A percentile compares a stretch with the other conserved stretches of the same genome.
phyloP scores from a whole-genome alignment of 2,113 vertebrate species.

The Chroicocephalus ridibundus region DNA sequence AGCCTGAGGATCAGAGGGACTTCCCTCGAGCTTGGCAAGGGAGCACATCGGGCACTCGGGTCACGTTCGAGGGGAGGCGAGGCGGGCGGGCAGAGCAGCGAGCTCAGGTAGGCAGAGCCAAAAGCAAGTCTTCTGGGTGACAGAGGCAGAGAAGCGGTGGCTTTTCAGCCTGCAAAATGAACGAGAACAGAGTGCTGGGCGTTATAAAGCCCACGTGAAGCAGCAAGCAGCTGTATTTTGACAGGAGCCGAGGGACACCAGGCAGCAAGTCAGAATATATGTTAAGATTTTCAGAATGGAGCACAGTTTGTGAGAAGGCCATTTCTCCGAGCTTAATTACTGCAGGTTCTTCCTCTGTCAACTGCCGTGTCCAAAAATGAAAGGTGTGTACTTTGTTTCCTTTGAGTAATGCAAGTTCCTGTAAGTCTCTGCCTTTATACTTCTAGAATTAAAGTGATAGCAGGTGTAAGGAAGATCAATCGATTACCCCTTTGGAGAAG shows the following conservation, averaged over 20 bases:
- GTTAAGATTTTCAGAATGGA: neutral
- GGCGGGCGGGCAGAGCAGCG: neutral
- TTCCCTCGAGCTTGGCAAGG: neutral
- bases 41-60: neutral
- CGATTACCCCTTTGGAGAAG: neutral
- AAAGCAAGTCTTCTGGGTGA: neutral
- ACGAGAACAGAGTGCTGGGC: neutral
- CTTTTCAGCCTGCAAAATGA: neutral
- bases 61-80: neutral
- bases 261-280: neutral
- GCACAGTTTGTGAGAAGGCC: neutral
- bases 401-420: neutral
- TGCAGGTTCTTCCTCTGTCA: neutral
- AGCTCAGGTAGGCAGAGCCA: neutral
- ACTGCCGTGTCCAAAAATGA: neutral
- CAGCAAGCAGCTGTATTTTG: neutral
- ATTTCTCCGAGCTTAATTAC: neutral
- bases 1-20: neutral
- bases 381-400: neutral
- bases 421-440: neutral
- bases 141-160: neutral
- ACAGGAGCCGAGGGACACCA: neutral
- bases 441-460: neutral
- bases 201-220: rapidly evolving
- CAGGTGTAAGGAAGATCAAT: neutral